Base-by-base conservation (phyloP, 1,140 invertebrate species). In the Mactra quadrangularis region DNA sequence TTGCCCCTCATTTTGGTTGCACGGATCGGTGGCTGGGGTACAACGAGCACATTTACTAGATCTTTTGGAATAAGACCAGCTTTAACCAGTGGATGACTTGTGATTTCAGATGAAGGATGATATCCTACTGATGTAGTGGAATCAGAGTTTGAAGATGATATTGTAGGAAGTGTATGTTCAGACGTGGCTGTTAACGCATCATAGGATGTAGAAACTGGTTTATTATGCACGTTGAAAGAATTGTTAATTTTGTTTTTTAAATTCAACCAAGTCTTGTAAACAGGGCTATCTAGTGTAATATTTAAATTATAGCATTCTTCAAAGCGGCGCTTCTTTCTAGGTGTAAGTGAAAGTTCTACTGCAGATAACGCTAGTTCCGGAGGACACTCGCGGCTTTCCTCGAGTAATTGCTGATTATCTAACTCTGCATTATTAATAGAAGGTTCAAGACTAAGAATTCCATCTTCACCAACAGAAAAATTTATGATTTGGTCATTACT, bases 1-100 rank as follows among this genome's bases (percentile, higher is more conserved):
- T 41, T 76, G 9, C 72, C 35, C 6, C 13, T 6, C n/a, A 33
- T 15, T 62, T 76, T 76, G 6, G 33, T 76, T 31, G 9, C 15
- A 25, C 13, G 75, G 75, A 17, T 35, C 75, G 38, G 38, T n/a
- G n/a, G n/a, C n/a, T n/a, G n/a, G n/a, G n/a, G n/a, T n/a, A n/a
- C n/a, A 9, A 70, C 41, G 4, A 72, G 47, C 4, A 72, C 68
- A 53, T 72, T 72, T 15, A 72, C 68, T 9, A 78, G 60, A n/a
- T 78, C 75, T 17, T 78, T 9, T 33, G 75, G 59, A 35, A 78
- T 78, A 1, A 78, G 47, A 13, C 75, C 75, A 19, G 75, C 75
- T 66, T 6, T 15, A 41, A 78, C 45, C 25, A 76, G 29, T 11
- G 55, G 72, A 31, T 31, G 71, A 9, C 41, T 33, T 45, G 38